Conservation (phyloP, 2,888 invertebrate species). For the Artemia sp. region DNA sequence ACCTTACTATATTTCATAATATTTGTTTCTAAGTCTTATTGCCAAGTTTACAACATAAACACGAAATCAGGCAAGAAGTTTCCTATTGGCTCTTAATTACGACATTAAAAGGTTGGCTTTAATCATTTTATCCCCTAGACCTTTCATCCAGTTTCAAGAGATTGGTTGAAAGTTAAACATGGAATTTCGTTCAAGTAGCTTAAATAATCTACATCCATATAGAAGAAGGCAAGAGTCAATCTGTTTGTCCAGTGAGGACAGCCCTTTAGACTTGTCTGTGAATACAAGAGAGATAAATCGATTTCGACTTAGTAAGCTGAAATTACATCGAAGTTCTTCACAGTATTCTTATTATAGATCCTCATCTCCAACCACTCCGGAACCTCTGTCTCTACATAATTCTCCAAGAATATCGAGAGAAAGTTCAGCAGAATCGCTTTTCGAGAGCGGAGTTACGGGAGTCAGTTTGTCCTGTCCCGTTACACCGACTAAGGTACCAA, state of each 20-base stretch:
- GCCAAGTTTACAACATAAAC: too few species aligned
- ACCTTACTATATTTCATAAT: too few species aligned
- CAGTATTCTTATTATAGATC: neutral
- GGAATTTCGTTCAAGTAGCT: constrained; percentile 4
- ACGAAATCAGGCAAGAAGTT: too few species aligned
- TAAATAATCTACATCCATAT: neutral
- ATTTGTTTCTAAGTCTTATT: too few species aligned
- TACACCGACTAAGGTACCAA: constrained; percentile 2
- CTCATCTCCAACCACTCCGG: neutral
- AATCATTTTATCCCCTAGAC: too few species aligned
- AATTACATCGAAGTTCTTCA: neutral
- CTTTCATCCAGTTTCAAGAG: too few species aligned
- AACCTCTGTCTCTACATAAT: neutral
- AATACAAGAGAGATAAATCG: neutral
- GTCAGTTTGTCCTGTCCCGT: neutral
- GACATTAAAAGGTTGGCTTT: too few species aligned
- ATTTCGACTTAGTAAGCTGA: constrained; percentile 3
- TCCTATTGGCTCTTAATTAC: too few species aligned
- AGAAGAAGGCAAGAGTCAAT: neutral
- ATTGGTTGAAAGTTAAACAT: neutral
- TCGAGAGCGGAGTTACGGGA: neutral
- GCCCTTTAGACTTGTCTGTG: neutral
- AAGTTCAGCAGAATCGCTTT: constrained; percentile 4
- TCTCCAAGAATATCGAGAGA: neutral
- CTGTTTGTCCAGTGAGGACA: neutral